Conservation (phyloP, 2,797 vertebrate genomes). For the Varecia variegata region DNA sequence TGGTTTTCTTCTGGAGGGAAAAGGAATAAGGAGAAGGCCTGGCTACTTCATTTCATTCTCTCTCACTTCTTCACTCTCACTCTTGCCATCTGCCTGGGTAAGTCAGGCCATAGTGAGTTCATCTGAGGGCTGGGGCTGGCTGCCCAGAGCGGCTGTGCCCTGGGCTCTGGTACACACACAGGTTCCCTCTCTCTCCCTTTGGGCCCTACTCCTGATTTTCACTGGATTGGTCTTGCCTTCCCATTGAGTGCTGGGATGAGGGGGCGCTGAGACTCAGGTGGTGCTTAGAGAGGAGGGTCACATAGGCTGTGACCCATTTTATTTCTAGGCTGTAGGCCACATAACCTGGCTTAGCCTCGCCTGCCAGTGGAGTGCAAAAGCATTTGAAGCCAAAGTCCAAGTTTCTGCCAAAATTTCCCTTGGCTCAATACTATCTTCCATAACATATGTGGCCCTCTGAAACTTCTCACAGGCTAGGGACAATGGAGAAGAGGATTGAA, state of each 20-base stretch:
- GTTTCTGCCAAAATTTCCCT: neutral
- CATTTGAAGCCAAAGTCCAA: neutral
- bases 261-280: neutral
- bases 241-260: neutral
- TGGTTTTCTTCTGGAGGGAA: neutral
- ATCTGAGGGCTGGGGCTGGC: neutral
- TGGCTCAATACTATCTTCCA: neutral
- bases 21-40: neutral
- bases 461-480: neutral
- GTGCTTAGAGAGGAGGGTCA: neutral
- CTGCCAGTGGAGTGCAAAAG: neutral
- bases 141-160: neutral
- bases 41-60: neutral
- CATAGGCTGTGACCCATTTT: neutral
- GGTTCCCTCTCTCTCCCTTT: neutral
- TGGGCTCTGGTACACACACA: rapidly evolving
- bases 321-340: neutral
- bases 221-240: neutral
- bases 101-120: neutral
- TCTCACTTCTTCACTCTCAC: neutral
- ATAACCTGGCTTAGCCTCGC: neutral
- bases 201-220: neutral
- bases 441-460: neutral
- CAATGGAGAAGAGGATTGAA: neutral
- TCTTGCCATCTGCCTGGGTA: neutral